Base-by-base conservation (phyloP, 2,113 vertebrate genomes). In the Labeo rohita region DNA sequence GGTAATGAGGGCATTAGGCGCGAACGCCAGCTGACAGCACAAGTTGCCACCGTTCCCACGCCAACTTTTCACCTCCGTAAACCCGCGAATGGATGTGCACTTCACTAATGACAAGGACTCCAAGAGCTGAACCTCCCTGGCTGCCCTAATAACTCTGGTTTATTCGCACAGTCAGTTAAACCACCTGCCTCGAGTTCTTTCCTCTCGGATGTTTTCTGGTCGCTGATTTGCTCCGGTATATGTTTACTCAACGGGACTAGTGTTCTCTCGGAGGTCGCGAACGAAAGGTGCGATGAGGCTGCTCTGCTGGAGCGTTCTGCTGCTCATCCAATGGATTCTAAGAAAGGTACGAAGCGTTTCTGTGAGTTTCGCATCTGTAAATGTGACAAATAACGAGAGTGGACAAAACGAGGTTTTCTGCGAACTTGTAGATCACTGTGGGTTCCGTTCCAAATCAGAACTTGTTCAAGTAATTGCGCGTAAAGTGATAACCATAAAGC, bases 291-390 rank as follows among this genome's bases (percentile, higher is more conserved):
- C 39, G 89, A 96, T 96, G 95, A 94, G 92, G 95, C 92, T 95
- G 88, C 91, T 95, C 92, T 93, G 91, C 59, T 95, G 95, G 95
- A 95, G 91, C 91, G 73, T 92, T 89, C 86, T 94, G 86, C 88
- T 96, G 90, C 89, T 95, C 86, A 91, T 90, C 91, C 95, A 95
- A 88, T 95, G 95, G 94, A 95, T 95, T 91, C 92, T 94, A 59
- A 92, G 89, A 84, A 93, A 94, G 95, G 95, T 95, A 92, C 49
- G 86, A 83, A 15, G 49, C 50, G 16, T 73, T 83, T 49, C 47
- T 76, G 11, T 56, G 23, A 34, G 75, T 56, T 34, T 21, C 11
- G 39, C 50, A 1, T 34, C 87, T 74, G 87, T 74, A 87, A 83
- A 85, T 72, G 36, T 70, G 68, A 70, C 16, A 70, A 34, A 36